Percentiles rank a stretch among this genome's conserved stretches.
Conservation (phyloP, 2,888 invertebrate species). For the Falcaria lacertinaria region DNA sequence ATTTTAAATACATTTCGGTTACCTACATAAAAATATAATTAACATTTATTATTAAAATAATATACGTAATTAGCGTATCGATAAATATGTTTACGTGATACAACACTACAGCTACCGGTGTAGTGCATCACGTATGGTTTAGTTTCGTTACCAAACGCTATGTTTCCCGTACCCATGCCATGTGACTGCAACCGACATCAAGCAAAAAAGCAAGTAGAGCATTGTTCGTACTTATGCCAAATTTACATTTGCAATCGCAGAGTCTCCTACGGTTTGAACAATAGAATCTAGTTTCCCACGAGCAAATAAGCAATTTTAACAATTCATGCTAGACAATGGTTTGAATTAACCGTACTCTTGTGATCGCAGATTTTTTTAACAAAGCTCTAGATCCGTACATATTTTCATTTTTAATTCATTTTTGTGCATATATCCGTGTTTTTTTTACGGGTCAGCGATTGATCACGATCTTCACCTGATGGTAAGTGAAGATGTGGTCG, state of each 20-base stretch:
- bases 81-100: background rate
- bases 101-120: background rate
- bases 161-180: conserved; percentile 19
- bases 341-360: conserved; percentile 34
- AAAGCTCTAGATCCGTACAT: conserved; percentile 24
- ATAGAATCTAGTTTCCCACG: conserved; percentile 11
- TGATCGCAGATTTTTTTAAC: conserved; percentile 26
- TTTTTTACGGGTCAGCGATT: no score
- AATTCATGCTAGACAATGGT: conserved; percentile 43
- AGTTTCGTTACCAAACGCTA: conserved; percentile 24
- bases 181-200: conserved; percentile 13
- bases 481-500: no score
- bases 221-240: conserved; percentile 12
- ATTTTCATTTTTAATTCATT: conserved; percentile 7
- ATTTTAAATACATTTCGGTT: no score
- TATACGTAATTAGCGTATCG: no score
- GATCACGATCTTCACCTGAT: no score
- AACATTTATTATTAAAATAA: no score
- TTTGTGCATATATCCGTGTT: no score
- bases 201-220: conserved; percentile 6
- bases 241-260: conserved; percentile 2
- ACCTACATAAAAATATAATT: no score
- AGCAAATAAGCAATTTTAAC: conserved; percentile 20
- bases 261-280: conserved; percentile 10
- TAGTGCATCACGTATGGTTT: conserved; percentile 6